Conservation (phyloP, 1,140 invertebrate genomes). For the Tyrophagus putrescentiae region DNA sequence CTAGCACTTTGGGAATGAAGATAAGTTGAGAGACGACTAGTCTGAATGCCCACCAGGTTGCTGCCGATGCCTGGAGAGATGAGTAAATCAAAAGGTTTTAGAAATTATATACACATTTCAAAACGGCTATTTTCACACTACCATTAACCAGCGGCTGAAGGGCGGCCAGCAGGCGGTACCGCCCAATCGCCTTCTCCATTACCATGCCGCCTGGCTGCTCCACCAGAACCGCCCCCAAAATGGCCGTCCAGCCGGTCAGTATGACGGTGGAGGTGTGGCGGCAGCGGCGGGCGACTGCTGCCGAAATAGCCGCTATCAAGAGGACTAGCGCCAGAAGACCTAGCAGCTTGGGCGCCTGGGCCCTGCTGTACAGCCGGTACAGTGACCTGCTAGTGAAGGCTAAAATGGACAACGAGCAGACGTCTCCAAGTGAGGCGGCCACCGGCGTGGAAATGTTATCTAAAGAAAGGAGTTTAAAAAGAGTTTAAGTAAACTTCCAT, state of each 20-base stretch:
- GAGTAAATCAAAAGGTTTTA: too few relatives aligned
- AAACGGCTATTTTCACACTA: too few relatives aligned
- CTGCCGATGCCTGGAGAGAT: constrained; percentile 22
- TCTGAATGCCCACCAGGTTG: constrained; percentile 40
- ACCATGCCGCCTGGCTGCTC: constrained; percentile 26
- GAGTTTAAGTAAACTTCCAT: too few relatives aligned
- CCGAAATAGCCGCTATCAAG: constrained; percentile 55
- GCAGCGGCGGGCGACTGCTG: constrained; percentile 57
- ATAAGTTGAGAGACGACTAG: constrained; percentile 20
- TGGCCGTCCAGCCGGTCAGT: constrained; percentile 12
- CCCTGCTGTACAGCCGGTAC: background rate
- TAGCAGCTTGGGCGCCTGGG: background rate
- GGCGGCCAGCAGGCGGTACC: constrained; percentile 33
- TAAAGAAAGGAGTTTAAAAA: background rate
- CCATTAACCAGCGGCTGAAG: constrained; percentile 38
- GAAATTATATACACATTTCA: too few relatives aligned
- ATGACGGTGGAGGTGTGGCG: constrained; percentile 35
- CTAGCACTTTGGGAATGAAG: constrained; percentile 14
- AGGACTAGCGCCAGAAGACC: constrained; percentile 31
- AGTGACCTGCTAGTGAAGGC: constrained; percentile 15
- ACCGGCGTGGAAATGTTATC: constrained; percentile 95
- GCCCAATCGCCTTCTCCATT: constrained; percentile 32
- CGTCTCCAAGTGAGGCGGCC: constrained; percentile 81
- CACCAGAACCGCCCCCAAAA: constrained; percentile 16
- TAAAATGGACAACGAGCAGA: constrained; percentile 54